Evolutionary conservation across 2,888 invertebrate species (phyloP).

Genomic region (Ectemnius continuus): DNA sequence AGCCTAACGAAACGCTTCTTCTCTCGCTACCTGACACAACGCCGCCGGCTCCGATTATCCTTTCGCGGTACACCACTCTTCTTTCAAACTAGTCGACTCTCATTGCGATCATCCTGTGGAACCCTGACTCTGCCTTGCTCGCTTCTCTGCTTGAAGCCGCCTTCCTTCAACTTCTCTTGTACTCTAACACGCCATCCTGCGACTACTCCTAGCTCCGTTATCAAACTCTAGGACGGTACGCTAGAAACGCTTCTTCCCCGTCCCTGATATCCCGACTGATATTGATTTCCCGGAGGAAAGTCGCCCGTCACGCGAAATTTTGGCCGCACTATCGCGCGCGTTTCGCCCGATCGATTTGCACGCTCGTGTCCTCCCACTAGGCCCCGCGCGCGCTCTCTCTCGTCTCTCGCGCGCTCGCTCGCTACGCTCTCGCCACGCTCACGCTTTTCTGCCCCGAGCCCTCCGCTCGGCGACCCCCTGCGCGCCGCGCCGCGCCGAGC

Average conservation of each 20-base stretch:
- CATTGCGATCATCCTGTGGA: background rate
- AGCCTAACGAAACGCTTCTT: background rate
- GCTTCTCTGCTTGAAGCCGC: background rate
- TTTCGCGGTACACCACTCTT: background rate
- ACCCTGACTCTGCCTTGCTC: too few relatives aligned
- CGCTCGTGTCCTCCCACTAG: conserved; percentile 56
- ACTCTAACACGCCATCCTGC: background rate
- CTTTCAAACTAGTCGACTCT: background rate
- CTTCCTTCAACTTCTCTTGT: background rate
- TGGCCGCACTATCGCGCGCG: conserved; percentile 60
- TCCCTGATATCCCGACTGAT: conserved; percentile 45
- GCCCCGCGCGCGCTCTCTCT: background rate
- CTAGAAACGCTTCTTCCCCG: background rate
- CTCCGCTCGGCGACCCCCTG: conserved; percentile 18
- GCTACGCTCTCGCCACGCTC: conserved; percentile 35
- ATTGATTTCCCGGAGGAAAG: conserved; percentile 67
- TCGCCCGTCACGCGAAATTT: conserved; percentile 63
- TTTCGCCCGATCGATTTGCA: conserved; percentile 63
- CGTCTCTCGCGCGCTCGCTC: conserved; percentile 28
- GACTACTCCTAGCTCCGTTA: background rate
- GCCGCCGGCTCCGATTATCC: too few relatives aligned
- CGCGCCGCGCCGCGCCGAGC: conserved; percentile 4
- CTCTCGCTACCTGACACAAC: too few relatives aligned
- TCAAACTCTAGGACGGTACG: background rate
- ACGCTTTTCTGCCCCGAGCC: conserved; percentile 2